Evolutionary conservation across 2,797 vertebrate species (phyloP).

Genomic region (Parauchenoglanis ngamensis): DNA sequence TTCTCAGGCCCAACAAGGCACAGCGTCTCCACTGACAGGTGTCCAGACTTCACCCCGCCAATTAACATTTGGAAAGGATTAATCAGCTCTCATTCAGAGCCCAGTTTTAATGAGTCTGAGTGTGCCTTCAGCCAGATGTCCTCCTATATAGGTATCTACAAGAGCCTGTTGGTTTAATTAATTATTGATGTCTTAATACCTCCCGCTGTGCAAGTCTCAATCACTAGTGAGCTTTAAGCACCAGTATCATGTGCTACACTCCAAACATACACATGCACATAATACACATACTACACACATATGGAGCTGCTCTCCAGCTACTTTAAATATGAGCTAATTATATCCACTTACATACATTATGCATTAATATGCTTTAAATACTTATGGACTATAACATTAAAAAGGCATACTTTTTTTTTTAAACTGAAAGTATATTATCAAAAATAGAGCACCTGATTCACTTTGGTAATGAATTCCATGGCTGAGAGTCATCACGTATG

Average conservation of each 20-base stretch:
- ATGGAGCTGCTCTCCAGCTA: slow-evolving; percentile 40
- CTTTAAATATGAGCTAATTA: slow-evolving; percentile 79
- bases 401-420: slow-evolving; percentile 45
- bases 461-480: not conserved
- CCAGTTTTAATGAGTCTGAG: slow-evolving; percentile 63
- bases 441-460: slow-evolving; percentile 41
- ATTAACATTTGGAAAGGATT: slow-evolving; percentile 83
- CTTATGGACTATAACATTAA: slow-evolving; percentile 70
- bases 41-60: slow-evolving; percentile 77
- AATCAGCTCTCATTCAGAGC: slow-evolving; percentile 72
- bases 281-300: slow-evolving; percentile 34
- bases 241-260: slow-evolving; percentile 38
- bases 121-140: slow-evolving; percentile 62
- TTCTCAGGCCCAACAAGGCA: slow-evolving; percentile 66
- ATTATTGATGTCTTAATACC: slow-evolving; percentile 65
- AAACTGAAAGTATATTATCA: slow-evolving; percentile 60
- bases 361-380: slow-evolving; percentile 69
- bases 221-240: slow-evolving; percentile 52
- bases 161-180: slow-evolving; percentile 64
- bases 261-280: slow-evolving; percentile 16
- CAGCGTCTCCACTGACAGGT: slow-evolving; percentile 73
- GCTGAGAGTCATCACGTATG: not conserved
- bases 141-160: slow-evolving; percentile 63
- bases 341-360: slow-evolving; percentile 84
- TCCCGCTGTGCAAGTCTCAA: slow-evolving; percentile 57